Conservation (phyloP, 2,888 invertebrate genomes). For the Conchocele bisecta region DNA sequence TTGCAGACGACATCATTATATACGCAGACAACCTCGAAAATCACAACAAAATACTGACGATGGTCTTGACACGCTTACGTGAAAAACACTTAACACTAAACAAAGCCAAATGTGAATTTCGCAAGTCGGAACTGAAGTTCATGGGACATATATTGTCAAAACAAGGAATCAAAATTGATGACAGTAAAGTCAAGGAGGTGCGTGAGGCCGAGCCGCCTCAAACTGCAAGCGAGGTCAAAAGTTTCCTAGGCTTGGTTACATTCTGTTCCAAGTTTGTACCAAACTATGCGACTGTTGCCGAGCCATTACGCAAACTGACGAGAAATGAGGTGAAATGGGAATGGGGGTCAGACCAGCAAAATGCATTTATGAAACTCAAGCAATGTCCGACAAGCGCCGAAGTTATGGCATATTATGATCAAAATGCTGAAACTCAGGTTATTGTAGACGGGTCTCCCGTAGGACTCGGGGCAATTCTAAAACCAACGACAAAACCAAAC, state of each 20-base stretch:
- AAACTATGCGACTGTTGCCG: too few species aligned
- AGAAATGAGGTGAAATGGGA: too few species aligned
- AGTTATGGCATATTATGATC: too few species aligned
- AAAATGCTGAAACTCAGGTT: too few species aligned
- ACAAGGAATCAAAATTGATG: slow-evolving; percentile 1
- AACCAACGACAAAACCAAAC: too few species aligned
- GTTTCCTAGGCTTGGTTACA: background rate
- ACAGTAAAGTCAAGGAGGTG: slow-evolving; percentile 5
- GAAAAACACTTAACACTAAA: slow-evolving; percentile 18
- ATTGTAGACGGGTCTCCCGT: too few species aligned
- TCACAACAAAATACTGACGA: slow-evolving; percentile 1
- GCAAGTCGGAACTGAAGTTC: slow-evolving; percentile 3
- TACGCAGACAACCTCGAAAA: slow-evolving; percentile 1
- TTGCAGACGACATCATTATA: slow-evolving; percentile 16
- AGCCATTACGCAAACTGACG: too few species aligned
- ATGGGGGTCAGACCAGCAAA: too few species aligned
- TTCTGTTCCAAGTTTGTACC: background rate
- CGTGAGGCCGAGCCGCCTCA: background rate
- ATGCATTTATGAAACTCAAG: too few species aligned
- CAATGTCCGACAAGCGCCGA: too few species aligned
- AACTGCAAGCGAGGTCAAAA: background rate
- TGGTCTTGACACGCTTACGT: background rate
- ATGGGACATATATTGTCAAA: slow-evolving; percentile 7
- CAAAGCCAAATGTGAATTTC: slow-evolving; percentile 7
- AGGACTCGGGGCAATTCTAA: too few species aligned